These are phyloP conservation scores for Actinostola sp. DNA, from an alignment of 92 coral and sea anemone species.

Conservation along the genomic window DNA sequence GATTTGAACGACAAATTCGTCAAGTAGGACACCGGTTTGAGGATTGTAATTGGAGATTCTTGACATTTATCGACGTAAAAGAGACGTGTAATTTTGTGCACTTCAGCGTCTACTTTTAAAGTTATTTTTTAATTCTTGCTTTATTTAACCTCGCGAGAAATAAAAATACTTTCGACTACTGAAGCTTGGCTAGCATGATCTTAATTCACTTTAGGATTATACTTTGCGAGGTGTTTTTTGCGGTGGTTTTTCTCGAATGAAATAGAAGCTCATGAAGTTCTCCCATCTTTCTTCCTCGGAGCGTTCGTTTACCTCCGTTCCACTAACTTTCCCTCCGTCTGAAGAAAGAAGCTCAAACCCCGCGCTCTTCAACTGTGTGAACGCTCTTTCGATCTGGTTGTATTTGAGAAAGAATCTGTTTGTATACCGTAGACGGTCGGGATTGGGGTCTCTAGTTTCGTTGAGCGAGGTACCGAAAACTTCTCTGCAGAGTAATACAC, in stretches of 20 bases:
- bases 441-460: constrained; percentile 85
- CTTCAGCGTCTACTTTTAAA: no score
- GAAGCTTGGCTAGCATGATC: no score
- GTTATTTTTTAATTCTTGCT: no score
- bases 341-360: constrained; percentile 75
- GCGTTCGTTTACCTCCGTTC: constrained; percentile 35
- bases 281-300: constrained; percentile 90
- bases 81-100: no score
- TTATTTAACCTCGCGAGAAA: no score
- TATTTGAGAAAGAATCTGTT: constrained; percentile 87
- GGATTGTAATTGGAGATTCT: constrained; percentile 2
- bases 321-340: constrained; percentile 78
- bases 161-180: no score
- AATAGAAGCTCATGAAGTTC: constrained; percentile 76
- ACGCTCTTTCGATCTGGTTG: constrained; percentile 86
- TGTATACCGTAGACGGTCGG: constrained; percentile 79
- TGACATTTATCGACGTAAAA: not conserved
- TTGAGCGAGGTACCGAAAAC: constrained; percentile 83
- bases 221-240: not conserved
- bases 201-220: not conserved
- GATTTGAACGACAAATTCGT: not conserved
- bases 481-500: constrained; percentile 84
- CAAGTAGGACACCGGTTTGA: not conserved
- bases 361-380: constrained; percentile 66
- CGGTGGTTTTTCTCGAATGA: constrained; percentile 56